Evolutionary conservation across 2,113 vertebrate species (phyloP), one percentile per base, ranked within the genome.

Genomic region (Eptesicus fuscus): DNA sequence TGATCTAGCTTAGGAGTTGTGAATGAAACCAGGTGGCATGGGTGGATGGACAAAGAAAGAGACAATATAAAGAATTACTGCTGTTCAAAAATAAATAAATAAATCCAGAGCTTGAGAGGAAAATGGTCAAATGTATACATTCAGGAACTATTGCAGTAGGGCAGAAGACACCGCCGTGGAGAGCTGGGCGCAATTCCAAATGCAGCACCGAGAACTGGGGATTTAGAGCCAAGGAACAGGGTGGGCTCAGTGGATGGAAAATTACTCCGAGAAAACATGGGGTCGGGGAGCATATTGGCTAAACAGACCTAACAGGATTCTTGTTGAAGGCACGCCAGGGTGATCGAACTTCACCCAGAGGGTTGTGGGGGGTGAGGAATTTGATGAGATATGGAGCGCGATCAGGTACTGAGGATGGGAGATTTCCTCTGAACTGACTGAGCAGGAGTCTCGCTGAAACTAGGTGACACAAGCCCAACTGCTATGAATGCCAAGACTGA

Each of bases 1-100:
- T 51, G 70, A 85, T 83, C 18, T 93, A 77, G 88, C 9, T 92
- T 85, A 93, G 89, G 70, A 49, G 35, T 35, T 91, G 61, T 73
- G 11, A 67, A 32, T n/a, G 30, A 83, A 89, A 7, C 18, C 11
- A 74, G 37, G 82, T 42, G 32, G 47, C 74, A 17, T n/a, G 44
- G 73, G 16, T n/a, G 44, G 37, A 30, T 23, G 40, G 40, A 70
- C 22, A 79, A 51, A 42, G 28, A 71, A 16, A 35, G 47, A n/a
- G 5, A 32, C 17, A 25, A 18, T 37, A 2, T 8, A 56, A 42
- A 86, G 16, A 67, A 35, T 56, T 23, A 42, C 1, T 56, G n/a
- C 28, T 79, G 32, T 44, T 74, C 51, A 84, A 70, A 80, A 37
- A 79, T 86, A 82, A 40, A 84, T 56, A 84, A 63, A 76, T 37